These are phyloP conservation scores for Spodoptera picta DNA, from an alignment of 2,888 invertebrate species.

Conservation along the genomic window DNA sequence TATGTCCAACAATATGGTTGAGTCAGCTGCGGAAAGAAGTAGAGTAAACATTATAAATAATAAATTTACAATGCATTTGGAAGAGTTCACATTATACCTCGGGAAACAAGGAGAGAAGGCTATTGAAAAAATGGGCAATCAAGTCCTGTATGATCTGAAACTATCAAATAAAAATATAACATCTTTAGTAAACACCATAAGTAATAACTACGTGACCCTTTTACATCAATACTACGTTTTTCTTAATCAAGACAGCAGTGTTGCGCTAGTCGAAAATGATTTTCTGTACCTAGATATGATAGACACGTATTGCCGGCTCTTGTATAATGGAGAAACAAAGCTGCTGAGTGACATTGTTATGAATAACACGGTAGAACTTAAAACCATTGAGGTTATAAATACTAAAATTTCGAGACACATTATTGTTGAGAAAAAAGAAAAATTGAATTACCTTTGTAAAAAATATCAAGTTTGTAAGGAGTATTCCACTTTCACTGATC, in stretches of 20 bases:
- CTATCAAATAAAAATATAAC: neutral
- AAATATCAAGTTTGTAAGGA: conserved; percentile 59
- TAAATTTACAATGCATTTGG: too few relatives aligned
- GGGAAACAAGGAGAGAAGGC: conserved; percentile 19
- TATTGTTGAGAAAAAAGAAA: conserved; percentile 54
- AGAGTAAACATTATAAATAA: conserved; percentile 21
- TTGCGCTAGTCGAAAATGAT: neutral
- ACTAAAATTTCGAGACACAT: conserved; percentile 41
- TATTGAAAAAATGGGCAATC: conserved; percentile 23
- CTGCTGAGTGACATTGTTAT: conserved; percentile 47
- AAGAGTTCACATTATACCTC: neutral
- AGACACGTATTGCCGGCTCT: conserved; percentile 50
- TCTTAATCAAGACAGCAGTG: too few relatives aligned
- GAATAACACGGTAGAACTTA: neutral
- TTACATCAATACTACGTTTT: neutral
- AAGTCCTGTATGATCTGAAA: neutral
- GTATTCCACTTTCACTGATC: conserved; percentile 65
- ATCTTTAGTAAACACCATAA: neutral
- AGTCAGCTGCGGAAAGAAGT: neutral
- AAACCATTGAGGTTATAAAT: conserved; percentile 6
- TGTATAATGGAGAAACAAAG: conserved; percentile 43
- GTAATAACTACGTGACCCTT: neutral
- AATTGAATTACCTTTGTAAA: conserved; percentile 59
- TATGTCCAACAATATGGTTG: too few relatives aligned
- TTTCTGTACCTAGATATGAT: conserved; percentile 47